A percentile compares a stretch with the other conserved stretches of the same genome.
Conservation (phyloP, 2,888 invertebrate species). For the Pomacea canaliculata region DNA sequence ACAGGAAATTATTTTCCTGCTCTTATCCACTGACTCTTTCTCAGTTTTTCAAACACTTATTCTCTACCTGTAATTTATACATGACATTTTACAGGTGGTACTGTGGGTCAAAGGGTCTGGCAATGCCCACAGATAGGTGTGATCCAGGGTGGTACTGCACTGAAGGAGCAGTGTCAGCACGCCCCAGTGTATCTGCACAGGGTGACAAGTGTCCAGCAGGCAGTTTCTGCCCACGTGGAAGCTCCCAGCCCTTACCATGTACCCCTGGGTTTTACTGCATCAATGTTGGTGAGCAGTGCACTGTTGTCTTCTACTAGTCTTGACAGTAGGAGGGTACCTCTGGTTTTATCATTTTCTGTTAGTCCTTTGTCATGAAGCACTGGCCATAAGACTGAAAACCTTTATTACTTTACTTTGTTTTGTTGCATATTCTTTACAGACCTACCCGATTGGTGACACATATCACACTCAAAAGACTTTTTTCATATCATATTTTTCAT, state of each 20-base stretch:
- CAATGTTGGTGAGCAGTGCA: constrained; percentile 45
- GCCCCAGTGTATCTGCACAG: constrained; percentile 43
- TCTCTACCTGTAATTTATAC: too few species aligned
- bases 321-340: neutral
- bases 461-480: too few species aligned
- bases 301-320: too few species aligned
- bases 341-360: neutral
- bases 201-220: constrained; percentile 58
- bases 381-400: neutral
- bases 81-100: constrained; percentile 46
- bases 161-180: constrained; percentile 46
- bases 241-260: constrained; percentile 51
- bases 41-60: too few species aligned
- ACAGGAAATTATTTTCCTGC: too few species aligned
- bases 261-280: constrained; percentile 63
- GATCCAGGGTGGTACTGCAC: constrained; percentile 65
- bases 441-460: too few species aligned
- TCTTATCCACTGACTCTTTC: too few species aligned
- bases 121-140: constrained; percentile 59
- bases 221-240: constrained; percentile 59
- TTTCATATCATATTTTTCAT: too few species aligned
- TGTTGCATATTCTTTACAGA: neutral
- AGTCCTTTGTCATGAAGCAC: neutral
- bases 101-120: constrained; percentile 60
- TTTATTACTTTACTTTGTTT: neutral